These are phyloP conservation scores for Ophion ventricosus DNA, from an alignment of 2,888 invertebrate genomes.

Conservation along the genomic window DNA sequence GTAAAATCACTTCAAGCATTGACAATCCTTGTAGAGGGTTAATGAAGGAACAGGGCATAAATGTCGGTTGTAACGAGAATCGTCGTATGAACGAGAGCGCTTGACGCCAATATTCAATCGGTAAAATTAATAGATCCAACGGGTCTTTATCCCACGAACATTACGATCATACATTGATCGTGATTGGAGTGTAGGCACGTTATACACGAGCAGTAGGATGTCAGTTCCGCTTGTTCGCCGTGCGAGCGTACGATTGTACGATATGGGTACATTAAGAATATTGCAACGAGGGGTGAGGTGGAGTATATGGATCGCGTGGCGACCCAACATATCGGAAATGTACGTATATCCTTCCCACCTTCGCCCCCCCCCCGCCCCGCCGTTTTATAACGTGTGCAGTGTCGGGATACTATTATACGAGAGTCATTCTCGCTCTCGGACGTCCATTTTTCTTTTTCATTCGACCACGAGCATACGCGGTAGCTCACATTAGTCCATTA, in stretches of 20 bases:
- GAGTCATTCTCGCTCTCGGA: conserved; percentile 58
- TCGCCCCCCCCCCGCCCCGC: not conserved
- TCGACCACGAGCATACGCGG: conserved; percentile 52
- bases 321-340: conserved; percentile 72
- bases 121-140: conserved; percentile 7
- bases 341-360: conserved; percentile 26
- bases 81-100: not conserved
- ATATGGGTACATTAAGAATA: conserved; percentile 43
- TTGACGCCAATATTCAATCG: not conserved
- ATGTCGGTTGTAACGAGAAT: not conserved
- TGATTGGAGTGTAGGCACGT: not conserved
- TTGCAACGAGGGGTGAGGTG: conserved; percentile 22
- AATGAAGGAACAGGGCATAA: not conserved
- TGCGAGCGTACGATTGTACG: conserved; percentile 32
- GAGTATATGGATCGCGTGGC: conserved; percentile 72
- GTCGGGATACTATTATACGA: conserved; percentile 44
- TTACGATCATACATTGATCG: conserved; percentile 17
- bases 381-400: conserved; percentile 33
- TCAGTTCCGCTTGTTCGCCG: conserved; percentile 47
- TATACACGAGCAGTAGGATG: conserved; percentile 4
- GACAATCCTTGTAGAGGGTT: not conserved
- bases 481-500: conserved; percentile 76
- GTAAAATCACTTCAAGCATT: no score
- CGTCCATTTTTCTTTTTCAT: conserved; percentile 63
- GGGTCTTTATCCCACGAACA: not conserved